Base-by-base conservation (phyloP, 2,797 vertebrate species). In the Phylloscopus collybita region DNA sequence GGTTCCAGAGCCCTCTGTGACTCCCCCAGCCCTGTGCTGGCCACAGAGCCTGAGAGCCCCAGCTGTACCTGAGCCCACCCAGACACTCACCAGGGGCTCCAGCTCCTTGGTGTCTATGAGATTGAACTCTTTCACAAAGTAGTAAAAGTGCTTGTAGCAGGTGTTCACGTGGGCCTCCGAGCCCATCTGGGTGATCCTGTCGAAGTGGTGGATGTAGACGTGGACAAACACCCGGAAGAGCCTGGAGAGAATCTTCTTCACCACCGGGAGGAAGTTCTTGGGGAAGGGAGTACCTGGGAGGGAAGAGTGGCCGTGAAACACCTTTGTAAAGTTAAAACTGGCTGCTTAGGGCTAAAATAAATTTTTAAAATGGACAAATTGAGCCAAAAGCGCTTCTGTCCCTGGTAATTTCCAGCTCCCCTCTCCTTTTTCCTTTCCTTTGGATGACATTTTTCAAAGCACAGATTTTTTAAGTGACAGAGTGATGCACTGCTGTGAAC, bases 81-180 rank as follows among this genome's bases (percentile, higher is more conserved):
- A 16, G 49, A 16, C 18, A 95, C 99, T 98, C 97, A 99, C 99
- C 99, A 99, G 98, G 7, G 99, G 99, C 80, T 99, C 99, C 97
- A 99, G 98, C 98, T 99, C 99, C 98, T 99, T 99, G 97, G 99
- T 98, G 97, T 99, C 99, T 27, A 98, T 99, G 94, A 99, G 98
- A 97, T 98, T 98, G 95, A 99, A 99, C 98, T 99, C 99, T 7
- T 97, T 98, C 89, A 99, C 99, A 29, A 99, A 99, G 97, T 99
- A 99, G 98, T 99, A 99, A 97, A 99, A 99, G 98, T 99, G 99
- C 98, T 99, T 99, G 98, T 99, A 99, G 98, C 99, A 99, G 96
- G 99, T 99, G 96, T 99, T 99, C 78, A 99, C 99, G 2, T 99
- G 99, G 29, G 99, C 99, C 96, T 99, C 99, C 0, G 99, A 99